These are phyloP conservation scores for Furcifer pardalis DNA, from an alignment of 2,797 vertebrate species.

Conservation along the genomic window DNA sequence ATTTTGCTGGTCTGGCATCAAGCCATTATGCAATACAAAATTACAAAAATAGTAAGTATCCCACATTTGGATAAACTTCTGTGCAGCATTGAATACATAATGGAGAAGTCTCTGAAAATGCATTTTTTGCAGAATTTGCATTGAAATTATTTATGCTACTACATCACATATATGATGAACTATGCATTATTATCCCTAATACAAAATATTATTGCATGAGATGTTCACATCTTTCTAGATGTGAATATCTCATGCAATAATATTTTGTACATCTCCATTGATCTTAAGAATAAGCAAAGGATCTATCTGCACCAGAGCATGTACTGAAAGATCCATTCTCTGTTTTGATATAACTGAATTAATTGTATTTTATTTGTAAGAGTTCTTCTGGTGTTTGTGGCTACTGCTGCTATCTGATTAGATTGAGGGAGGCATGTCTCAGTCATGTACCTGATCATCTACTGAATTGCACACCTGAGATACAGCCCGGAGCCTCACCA, in stretches of 20 bases:
- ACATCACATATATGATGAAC: not conserved
- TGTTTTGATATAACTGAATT: not conserved
- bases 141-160: not conserved
- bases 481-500: no score
- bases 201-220: not conserved
- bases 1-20: conserved; percentile 5
- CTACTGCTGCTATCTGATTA: no score
- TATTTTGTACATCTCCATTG: not conserved
- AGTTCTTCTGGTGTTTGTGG: no score
- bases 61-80: not conserved
- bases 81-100: not conserved
- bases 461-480: no score
- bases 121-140: not conserved
- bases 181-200: not conserved
- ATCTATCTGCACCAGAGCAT: not conserved
- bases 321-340: not conserved
- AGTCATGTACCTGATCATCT: no score
- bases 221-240: no score
- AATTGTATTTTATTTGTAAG: not conserved
- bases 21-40: not conserved
- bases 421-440: no score
- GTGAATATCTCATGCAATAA: no score
- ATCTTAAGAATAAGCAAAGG: not conserved
- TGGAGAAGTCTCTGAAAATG: not conserved
- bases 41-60: not conserved